Conservation (phyloP, 2,797 vertebrate genomes). For the Pogonophryne albipinna region DNA sequence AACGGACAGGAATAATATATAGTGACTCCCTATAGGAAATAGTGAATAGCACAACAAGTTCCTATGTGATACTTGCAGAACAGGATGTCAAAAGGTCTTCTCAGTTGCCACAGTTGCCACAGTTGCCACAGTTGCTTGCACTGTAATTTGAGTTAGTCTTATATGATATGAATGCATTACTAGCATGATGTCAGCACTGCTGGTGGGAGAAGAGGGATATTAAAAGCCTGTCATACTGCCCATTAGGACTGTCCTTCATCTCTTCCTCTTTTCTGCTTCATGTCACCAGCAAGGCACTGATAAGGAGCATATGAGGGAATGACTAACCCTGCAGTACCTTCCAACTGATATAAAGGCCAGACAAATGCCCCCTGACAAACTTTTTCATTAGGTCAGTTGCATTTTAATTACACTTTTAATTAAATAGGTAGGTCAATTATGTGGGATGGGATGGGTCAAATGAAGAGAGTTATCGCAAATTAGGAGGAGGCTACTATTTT, state of each 20-base stretch:
- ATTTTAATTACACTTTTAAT: constrained; percentile 72
- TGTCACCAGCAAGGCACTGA: constrained; percentile 23
- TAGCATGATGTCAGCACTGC: constrained; percentile 8
- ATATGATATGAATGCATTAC: constrained; percentile 5
- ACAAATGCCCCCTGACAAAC: constrained; percentile 30
- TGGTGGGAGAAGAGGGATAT: constrained; percentile 12
- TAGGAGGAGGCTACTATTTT: constrained; percentile 18
- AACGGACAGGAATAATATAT: neutral
- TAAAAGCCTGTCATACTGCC: constrained; percentile 1
- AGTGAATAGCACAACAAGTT: neutral
- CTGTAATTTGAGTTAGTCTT: constrained; percentile 9
- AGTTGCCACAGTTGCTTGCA: neutral
- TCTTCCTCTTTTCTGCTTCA: neutral
- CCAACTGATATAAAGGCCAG: constrained; percentile 46
- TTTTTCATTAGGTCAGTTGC: constrained; percentile 50
- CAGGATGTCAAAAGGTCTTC: constrained; percentile 10
- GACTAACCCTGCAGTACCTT: constrained; percentile 24
- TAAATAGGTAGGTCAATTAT: constrained; percentile 48
- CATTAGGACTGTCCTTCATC: neutral
- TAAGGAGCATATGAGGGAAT: constrained; percentile 33
- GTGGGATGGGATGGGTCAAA: constrained; percentile 44
- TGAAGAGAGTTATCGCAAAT: constrained; percentile 37
- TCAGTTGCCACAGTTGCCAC: neutral
- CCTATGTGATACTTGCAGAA: neutral
- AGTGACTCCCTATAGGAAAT: neutral